These are phyloP conservation scores for Ictidomys tridecemlineatus DNA, from an alignment of 2,113 vertebrate species.

Conservation along the genomic window DNA sequence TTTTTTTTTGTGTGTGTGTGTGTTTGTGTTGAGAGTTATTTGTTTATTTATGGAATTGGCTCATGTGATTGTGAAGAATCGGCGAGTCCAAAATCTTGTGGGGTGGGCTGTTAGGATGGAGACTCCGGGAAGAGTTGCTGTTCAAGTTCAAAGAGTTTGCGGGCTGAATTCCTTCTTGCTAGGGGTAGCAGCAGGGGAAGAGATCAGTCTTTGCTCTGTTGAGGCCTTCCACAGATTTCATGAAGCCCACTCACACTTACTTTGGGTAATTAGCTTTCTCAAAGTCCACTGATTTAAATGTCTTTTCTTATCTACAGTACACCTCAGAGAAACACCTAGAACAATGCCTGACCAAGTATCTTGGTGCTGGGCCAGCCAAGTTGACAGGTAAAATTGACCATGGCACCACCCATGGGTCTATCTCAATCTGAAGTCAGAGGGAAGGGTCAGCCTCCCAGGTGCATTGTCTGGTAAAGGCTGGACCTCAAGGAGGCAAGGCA, in stretches of 20 bases:
- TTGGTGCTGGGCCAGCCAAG: neutral
- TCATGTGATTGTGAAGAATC: neutral
- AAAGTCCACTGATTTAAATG: neutral
- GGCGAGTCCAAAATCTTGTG: neutral
- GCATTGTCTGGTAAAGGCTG: neutral
- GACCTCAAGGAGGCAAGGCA: neutral
- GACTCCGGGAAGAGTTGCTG: neutral
- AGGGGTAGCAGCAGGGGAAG: neutral
- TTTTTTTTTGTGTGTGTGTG: too few relatives aligned
- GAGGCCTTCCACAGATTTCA: neutral
- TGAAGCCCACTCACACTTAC: neutral
- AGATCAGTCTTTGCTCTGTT: neutral
- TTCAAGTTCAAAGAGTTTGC: neutral
- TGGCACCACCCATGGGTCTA: too few relatives aligned
- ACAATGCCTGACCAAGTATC: neutral
- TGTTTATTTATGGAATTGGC: neutral
- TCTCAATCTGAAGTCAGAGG: neutral
- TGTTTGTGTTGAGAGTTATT: neutral
- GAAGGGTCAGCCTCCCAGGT: neutral
- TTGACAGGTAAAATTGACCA: neutral
- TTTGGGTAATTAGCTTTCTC: neutral
- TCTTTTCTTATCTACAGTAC: neutral
- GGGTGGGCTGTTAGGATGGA: neutral
- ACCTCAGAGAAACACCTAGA: neutral
- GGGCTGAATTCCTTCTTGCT: neutral